Percentiles rank a stretch among this genome's conserved stretches.
Conservation (phyloP, 2,888 invertebrate species). For the Philaethria dido region DNA sequence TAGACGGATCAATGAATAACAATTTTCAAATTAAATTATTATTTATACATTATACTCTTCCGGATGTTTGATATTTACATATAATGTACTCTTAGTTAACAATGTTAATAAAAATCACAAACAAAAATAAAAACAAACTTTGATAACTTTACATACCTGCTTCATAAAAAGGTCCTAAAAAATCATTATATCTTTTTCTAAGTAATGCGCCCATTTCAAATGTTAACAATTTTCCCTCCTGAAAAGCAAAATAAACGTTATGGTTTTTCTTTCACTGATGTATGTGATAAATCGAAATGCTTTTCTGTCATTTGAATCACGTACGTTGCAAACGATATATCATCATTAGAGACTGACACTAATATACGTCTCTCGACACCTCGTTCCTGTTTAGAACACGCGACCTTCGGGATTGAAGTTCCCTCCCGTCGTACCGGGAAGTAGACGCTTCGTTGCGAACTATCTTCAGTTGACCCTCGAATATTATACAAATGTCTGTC, state of each 20-base stretch:
- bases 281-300: slow-evolving; percentile 29
- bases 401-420: slow-evolving; percentile 68
- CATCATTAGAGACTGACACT: slow-evolving; percentile 74
- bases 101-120: too few relatives aligned
- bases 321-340: slow-evolving; percentile 65
- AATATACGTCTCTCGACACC: slow-evolving; percentile 64
- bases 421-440: slow-evolving; percentile 68
- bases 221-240: slow-evolving; percentile 83
- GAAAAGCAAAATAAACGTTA: slow-evolving; percentile 49
- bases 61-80: too few relatives aligned
- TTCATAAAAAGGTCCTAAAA: slow-evolving; percentile 76
- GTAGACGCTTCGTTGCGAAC: slow-evolving; percentile 65
- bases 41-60: neutral
- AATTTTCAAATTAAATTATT: neutral
- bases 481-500: slow-evolving; percentile 22
- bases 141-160: slow-evolving; percentile 56
- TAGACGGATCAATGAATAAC: too few relatives aligned
- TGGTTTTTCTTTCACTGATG: slow-evolving; percentile 19
- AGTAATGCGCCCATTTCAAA: slow-evolving; percentile 83
- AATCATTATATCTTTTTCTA: slow-evolving; percentile 77
- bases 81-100: too few relatives aligned
- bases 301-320: slow-evolving; percentile 46
- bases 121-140: too few relatives aligned
- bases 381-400: slow-evolving; percentile 66
- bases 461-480: slow-evolving; percentile 57